Percentiles rank a stretch among this genome's conserved stretches.
Evolutionary conservation across 1,140 invertebrate species (phyloP).

Genomic region (Apis dorsata): DNA sequence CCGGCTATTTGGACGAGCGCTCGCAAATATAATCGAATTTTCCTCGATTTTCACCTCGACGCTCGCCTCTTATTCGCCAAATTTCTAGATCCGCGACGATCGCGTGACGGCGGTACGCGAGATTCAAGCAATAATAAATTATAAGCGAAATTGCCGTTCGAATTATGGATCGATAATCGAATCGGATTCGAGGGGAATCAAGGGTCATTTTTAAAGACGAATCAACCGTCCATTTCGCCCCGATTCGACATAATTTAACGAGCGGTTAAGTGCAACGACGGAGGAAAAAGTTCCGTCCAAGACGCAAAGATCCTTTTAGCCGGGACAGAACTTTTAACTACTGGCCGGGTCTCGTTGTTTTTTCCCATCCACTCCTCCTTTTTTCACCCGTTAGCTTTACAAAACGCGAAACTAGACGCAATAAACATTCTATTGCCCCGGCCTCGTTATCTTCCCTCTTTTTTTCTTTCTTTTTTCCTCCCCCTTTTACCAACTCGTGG

Average conservation of each 20-base stretch:
- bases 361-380: not conserved
- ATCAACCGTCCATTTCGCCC: not conserved
- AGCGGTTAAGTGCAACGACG: not conserved
- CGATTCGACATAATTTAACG: constrained; percentile 30
- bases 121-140: too few relatives aligned
- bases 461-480: not conserved
- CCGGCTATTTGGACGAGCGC: not conserved
- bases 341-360: not conserved
- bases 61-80: not conserved
- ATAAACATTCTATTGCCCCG: constrained; percentile 41
- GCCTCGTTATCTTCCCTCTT: constrained; percentile 26
- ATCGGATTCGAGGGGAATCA: too few relatives aligned
- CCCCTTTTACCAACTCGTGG: not conserved
- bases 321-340: constrained; percentile 32
- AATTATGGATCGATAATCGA: not conserved
- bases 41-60: not conserved
- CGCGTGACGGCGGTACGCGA: too few relatives aligned
- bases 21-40: constrained; percentile 15
- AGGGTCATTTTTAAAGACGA: not conserved
- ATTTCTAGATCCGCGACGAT: not conserved
- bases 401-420: constrained; percentile 42
- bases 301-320: constrained; percentile 25
- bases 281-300: constrained; percentile 7
- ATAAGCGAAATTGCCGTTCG: too few relatives aligned
- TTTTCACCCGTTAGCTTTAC: constrained; percentile 32